These are phyloP conservation scores for Phyllopteryx taeniolatus DNA, from an alignment of 2,113 vertebrate species.

Conservation along the genomic window DNA sequence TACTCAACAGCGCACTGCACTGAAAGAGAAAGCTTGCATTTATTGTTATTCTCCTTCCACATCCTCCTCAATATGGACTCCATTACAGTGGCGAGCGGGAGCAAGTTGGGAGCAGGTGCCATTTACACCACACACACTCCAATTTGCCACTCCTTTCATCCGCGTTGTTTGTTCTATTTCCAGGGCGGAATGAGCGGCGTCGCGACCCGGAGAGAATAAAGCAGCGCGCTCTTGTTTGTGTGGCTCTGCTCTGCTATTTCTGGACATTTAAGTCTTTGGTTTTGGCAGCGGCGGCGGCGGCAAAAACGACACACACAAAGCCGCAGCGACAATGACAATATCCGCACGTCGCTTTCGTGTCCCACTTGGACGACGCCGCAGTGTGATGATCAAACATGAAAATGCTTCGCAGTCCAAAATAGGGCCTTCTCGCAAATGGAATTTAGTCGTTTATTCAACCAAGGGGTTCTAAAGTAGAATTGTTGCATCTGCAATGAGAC, in stretches of 20 bases:
- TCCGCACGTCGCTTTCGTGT: background rate
- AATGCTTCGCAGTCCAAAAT: background rate
- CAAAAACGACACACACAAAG: background rate
- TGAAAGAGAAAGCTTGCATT: slow-evolving; percentile 8
- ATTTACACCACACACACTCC: background rate
- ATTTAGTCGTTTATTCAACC: slow-evolving; percentile 5
- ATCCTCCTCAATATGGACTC: slow-evolving; percentile 1
- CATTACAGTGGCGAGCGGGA: background rate
- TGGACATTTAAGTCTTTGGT: slow-evolving; percentile 1
- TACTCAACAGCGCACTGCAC: background rate
- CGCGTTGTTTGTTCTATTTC: background rate
- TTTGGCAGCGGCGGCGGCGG: slow-evolving; percentile 1
- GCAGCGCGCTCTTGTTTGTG: background rate
- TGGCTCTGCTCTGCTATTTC: slow-evolving; percentile 9
- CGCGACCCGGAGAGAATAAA: background rate
- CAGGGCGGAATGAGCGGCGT: background rate
- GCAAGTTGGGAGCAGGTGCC: slow-evolving; percentile 10
- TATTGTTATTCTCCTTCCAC: slow-evolving; percentile 3
- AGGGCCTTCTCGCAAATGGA: background rate
- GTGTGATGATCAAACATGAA: background rate
- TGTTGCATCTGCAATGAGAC: background rate
- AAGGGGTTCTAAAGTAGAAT: background rate
- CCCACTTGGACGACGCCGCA: background rate
- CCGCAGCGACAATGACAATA: background rate
- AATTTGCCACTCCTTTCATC: slow-evolving; percentile 6